Base-by-base conservation (phyloP, 2,888 invertebrate genomes). In the Acronicta aceris region DNA sequence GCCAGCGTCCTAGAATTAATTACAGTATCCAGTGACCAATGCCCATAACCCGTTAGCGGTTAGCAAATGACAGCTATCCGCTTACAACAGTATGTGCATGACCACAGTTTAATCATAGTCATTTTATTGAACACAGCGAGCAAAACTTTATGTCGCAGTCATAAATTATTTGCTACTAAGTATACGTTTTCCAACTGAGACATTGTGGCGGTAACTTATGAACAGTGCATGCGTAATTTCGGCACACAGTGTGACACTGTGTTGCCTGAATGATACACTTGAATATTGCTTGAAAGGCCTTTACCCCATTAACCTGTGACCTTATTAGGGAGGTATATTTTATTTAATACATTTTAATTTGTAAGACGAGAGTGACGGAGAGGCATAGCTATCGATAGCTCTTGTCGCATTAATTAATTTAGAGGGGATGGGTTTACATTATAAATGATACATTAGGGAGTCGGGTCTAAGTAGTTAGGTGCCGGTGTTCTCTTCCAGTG, bases 241-340 rank as follows among this genome's bases (percentile, higher is more conserved):
- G 15, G n/a, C 46, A 21, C 61, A 41, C 65, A 16, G 64, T 59
- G 43, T 64, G 25, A 21, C 36, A 41, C 45, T 47, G 49, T 58
- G 45, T 59, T 36, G 33, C 30, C 16, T 50, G 17, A 59, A 56
- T 38, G 12, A 30, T 42, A 25, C 12, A 46, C 53, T 57, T 25
- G 36, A 50, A 71, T 71, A 72, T 71, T 68, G 53, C 69, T 65
- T 73, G 55, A 13, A 65, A 75, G 79, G 74, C 78, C 75, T 78
- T 78, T 79, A 81, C 81, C 83, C 79, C 78, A 74, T 84, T 86
- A 83, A 86, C 88, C 87, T 86, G 66, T 81, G 84, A 87, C 86
- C 86, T 81, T 75, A 84, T 87, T 88, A 81, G 69, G 60, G 59
- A 71, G 70, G 69, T 74, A 77, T 65, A 68, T 79, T 78, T 75